Percentiles rank a stretch among this genome's conserved stretches.
Evolutionary conservation across 2,888 invertebrate species (phyloP).

Genomic region (Ceraclea dissimilis): DNA sequence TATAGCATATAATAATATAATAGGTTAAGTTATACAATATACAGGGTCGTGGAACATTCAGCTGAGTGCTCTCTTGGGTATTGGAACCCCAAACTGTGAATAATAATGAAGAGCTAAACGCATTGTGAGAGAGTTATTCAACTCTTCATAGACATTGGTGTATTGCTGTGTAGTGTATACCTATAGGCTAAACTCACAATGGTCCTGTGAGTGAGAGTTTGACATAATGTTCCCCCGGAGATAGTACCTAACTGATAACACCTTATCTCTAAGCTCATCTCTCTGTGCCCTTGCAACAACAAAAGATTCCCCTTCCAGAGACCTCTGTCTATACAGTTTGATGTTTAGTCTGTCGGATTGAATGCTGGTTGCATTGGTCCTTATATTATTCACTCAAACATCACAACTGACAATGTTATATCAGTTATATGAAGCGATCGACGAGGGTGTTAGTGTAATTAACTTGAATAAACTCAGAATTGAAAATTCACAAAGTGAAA

Average conservation of each 20-base stretch:
- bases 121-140: constrained; percentile 13
- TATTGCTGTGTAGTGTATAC: too few species aligned
- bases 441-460: constrained; percentile 10
- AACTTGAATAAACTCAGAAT: background rate
- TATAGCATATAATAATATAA: background rate
- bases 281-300: constrained; percentile 16
- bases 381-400: constrained; percentile 8
- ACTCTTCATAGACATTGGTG: too few species aligned
- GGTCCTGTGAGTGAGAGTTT: constrained; percentile 3
- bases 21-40: background rate
- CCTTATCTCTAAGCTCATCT: constrained; percentile 20
- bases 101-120: constrained; percentile 21
- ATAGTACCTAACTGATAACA: constrained; percentile 20
- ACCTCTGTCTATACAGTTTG: constrained; percentile 20
- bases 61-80: constrained; percentile 9
- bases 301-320: constrained; percentile 18
- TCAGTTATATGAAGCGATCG: constrained; percentile 1
- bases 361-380: constrained; percentile 13
- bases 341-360: constrained; percentile 22
- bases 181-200: constrained; percentile 9
- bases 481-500: background rate
- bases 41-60: constrained; percentile 13
- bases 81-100: constrained; percentile 19
- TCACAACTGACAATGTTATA: constrained; percentile 9
- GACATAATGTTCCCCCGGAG: constrained; percentile 19